Evolutionary conservation across 2,113 vertebrate species (phyloP), one percentile per base, ranked within the genome.

Genomic region (Setophaga kirtlandii): DNA sequence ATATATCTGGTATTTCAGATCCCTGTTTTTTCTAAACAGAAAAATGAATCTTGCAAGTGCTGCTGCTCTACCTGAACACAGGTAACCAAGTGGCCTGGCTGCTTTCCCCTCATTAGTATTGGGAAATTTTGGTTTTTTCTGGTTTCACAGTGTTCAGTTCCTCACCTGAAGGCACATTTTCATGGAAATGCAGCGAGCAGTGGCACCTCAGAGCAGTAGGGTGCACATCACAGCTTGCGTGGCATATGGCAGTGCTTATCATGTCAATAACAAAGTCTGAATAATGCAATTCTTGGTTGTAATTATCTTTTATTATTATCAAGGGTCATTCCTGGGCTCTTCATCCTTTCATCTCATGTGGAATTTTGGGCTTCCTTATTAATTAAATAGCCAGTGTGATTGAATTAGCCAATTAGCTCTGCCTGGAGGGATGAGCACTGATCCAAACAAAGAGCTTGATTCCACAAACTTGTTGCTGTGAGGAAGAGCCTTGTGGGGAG

Each of bases 291-390:
- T 95, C 89, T 76, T 89, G 85, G 9, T 22, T 62, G 93, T 78
- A 94, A 92, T 95, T 85, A 96, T 89, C 89, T 97, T 97, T 95
- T 97, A 96, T 97, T 92, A 89, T 94, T 91, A 87, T 84, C 96
- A 85, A 90, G 87, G 94, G 92, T 94, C 93, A 89, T 83, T 88
- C 84, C 88, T 80, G 82, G 87, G 90, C 94, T 97, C 89, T 97
- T 94, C 95, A 90, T 91, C 75, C 89, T 94, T 95, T 90, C 87
- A 90, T 79, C 83, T 97, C 82, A 27, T 93, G 87, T 55, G 77
- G 90, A 96, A 95, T 95, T 92, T 92, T 69, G 41, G 44, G 44
- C 56, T 91, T 92, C 81, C 82, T 95, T 95, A 95, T 97, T 94
- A 97, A 95, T 97, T 96, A 96, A 96, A 92, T 90, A 88, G 96